phyloP scores from a whole-genome alignment of 2,113 vertebrate genomes.

The Nanorana parkeri region DNA sequence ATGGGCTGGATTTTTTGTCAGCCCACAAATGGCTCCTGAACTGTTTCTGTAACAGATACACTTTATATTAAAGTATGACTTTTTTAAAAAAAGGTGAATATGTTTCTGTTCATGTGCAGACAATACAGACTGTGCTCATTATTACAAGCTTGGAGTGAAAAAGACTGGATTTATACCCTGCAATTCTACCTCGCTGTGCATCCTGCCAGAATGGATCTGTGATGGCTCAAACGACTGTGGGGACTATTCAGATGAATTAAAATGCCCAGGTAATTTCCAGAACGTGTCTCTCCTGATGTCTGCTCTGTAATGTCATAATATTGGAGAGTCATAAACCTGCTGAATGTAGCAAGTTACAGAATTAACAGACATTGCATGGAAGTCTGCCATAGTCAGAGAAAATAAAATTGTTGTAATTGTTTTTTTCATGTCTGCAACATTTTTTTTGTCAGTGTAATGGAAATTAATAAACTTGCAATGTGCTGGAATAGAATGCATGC shows the following conservation, averaged over 20 bases:
- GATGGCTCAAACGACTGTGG: constrained; percentile 97
- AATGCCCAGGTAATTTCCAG: constrained; percentile 89
- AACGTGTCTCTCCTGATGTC: background rate
- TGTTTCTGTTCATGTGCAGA: constrained; percentile 69
- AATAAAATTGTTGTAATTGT: background rate
- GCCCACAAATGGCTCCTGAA: too few relatives aligned
- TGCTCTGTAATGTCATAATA: background rate
- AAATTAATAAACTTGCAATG: constrained; percentile 24
- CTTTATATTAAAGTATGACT: too few relatives aligned
- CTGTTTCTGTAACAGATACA: too few relatives aligned
- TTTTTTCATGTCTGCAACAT: background rate
- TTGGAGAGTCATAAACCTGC: constrained; percentile 7
- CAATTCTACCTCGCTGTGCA: constrained; percentile 94
- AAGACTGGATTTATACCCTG: constrained; percentile 91
- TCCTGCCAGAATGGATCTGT: constrained; percentile 93
- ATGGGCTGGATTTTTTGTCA: too few relatives aligned
- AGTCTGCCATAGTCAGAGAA: background rate
- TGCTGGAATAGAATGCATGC: too few relatives aligned
- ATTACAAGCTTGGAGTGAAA: constrained; percentile 93
- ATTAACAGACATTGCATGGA: constrained; percentile 2
- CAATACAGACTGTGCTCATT: constrained; percentile 88
- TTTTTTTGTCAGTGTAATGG: constrained; percentile 1
- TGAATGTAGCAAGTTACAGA: background rate
- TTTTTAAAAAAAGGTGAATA: background rate
- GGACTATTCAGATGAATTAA: constrained; percentile 93